Base-by-base conservation (phyloP, 2,113 vertebrate species). In the Rynchops niger region DNA sequence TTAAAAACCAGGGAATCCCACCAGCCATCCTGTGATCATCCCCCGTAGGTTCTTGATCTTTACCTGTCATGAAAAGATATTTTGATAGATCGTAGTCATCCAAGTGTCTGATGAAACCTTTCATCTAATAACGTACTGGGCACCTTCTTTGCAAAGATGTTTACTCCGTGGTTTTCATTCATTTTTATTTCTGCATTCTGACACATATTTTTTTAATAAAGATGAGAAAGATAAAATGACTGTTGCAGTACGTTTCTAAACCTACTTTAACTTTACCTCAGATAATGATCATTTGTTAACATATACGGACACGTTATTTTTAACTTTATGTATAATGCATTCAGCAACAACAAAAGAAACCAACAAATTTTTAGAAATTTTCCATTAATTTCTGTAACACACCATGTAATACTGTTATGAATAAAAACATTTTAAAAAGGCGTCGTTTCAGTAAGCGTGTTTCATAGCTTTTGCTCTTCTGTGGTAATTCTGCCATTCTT, bases 241-340 rank as follows among this genome's bases (percentile, higher is more conserved):
- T 98, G 98, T 99, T 98, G 98, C 98, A 99, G 98, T 99, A 98
- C 98, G 98, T 99, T 99, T 99, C 98, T 99, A 99, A 98, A 98
- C 98, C 98, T 99, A 98, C 99, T 99, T 99, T 99, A 99, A 99
- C 99, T 98, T 99, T 99, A 99, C 99, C 99, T 99, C 99, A 99
- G 98, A 98, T 98, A 98, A 99, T 97, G 98, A 99, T 98, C 98
- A 98, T 99, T 99, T 99, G 99, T 99, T 99, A 99, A 99, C 98
- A 98, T 99, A 97, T 82, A 98, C 98, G 97, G 98, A 98, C 98
- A 98, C 98, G 92, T 99, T 99, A 98, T 99, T 99, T 99, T 99
- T 99, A 99, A 99, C 99, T 99, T 99, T 98, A 98, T 98, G 98
- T 99, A 98, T 98, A 98, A 98, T 81, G 97, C 98, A 98, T 99